Percentiles rank a stretch among this genome's conserved stretches.
Evolutionary conservation across 2,797 vertebrate species (phyloP).

Genomic region (Aythya fuligula): DNA sequence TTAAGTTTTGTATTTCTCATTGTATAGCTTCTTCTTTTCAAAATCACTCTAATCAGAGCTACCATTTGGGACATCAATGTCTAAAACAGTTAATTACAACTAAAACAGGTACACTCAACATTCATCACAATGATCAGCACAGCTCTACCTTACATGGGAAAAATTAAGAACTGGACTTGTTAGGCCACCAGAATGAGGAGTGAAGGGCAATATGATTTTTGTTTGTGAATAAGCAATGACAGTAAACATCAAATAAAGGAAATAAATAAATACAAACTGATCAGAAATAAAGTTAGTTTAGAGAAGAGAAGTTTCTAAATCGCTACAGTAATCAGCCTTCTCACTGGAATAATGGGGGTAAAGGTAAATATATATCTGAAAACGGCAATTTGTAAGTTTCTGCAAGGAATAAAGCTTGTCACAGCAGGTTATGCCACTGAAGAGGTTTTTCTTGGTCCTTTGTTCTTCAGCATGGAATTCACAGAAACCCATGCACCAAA

Average conservation of each 20-base stretch:
- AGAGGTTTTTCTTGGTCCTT: not conserved
- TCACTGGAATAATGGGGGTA: not conserved
- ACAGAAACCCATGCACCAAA: not conserved
- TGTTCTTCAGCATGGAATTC: not conserved
- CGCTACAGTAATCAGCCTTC: not conserved
- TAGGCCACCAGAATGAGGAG: not conserved
- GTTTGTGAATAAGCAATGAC: not conserved
- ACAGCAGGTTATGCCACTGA: not conserved
- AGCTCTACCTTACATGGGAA: not conserved
- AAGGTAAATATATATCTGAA: not conserved
- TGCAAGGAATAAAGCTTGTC: not conserved
- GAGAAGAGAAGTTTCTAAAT: not conserved
- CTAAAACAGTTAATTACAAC: not conserved
- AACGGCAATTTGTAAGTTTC: not conserved
- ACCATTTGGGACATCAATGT: rapidly evolving
- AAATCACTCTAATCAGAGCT: not conserved
- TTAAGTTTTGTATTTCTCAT: not conserved
- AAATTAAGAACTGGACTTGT: not conserved
- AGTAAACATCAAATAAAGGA: not conserved
- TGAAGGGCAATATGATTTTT: not conserved
- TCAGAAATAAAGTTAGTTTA: not conserved
- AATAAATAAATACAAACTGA: not conserved
- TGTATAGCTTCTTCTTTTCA: not conserved
- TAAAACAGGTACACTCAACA: not conserved
- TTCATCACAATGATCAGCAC: not conserved